Evolutionary conservation across 2,113 vertebrate species (phyloP), one percentile per base, ranked within the genome.

Genomic region (Channa argus): DNA sequence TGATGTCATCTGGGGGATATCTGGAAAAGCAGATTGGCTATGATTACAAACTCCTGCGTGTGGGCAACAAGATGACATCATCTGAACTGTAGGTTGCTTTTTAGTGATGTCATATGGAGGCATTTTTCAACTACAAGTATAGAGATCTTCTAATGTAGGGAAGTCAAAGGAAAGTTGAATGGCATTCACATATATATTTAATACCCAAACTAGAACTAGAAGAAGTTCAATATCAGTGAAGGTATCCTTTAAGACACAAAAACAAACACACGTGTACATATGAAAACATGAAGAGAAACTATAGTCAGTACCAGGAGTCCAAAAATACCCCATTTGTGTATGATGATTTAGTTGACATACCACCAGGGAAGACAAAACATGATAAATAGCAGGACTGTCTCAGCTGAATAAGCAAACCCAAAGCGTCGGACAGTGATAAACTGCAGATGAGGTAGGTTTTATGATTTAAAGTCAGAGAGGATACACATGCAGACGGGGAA

Each of bases 351-450:
- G 24, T 38, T 77, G 38, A 51, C 2, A 14, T 47, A 65, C 65
- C 37, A 58, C 8, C 11, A 24, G 13, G 44, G 34, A 14, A 58
- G 43, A 68, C 50, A 45, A 70, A 75, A 37, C 15, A 66, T 71
- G 66, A 71, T 54, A 11, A 78, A 82, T 53, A 15, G 49, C 10
- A 8, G 1, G 46, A 63, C 14, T 63, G 64, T 46, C 65, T 77
- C 11, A 15, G 51, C 44, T 62, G 63, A 72, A 72, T 65, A 74
- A 63, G 69, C 60, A 63, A 71, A 69, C 55, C 37, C 52, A 9
- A 15, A 65, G 53, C 37, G 13, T 52, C 10, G 53, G 79, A 77
- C 44, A 56, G 10, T 74, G 61, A 74, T n/a, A 55, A 66, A 75
- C 33, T 69, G 38, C 12, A 58, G 24, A 14, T 51, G 59, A 49